phyloP scores from a whole-genome alignment of 2,797 vertebrate species.

The Macropodus opercularis region DNA sequence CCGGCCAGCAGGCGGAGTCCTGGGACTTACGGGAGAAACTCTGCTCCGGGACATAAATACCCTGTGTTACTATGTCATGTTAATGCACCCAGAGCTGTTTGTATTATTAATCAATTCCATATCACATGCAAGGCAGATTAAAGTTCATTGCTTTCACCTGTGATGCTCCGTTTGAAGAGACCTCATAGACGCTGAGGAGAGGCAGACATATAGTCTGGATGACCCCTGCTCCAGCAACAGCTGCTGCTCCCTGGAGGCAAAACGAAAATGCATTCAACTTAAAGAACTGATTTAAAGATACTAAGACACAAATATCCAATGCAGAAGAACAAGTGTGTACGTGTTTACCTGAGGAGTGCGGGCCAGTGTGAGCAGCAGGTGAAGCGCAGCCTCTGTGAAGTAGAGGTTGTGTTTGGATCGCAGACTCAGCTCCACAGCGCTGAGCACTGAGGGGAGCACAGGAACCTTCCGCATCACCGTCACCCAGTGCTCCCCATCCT shows the following conservation, averaged over 20 bases:
- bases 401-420: constrained; percentile 94
- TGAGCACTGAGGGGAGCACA: constrained; percentile 90
- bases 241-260: constrained; percentile 87
- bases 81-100: not conserved
- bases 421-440: constrained; percentile 92
- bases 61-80: not conserved
- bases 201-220: constrained; percentile 94
- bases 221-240: constrained; percentile 92
- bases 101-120: not conserved
- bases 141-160: constrained; percentile 79
- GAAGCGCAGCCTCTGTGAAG: constrained; percentile 93
- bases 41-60: constrained; percentile 37
- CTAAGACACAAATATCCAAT: no score
- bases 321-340: not conserved
- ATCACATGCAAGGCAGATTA: not conserved
- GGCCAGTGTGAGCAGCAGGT: constrained; percentile 93
- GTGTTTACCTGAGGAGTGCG: constrained; percentile 88
- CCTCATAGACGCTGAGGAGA: constrained; percentile 93
- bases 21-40: constrained; percentile 89
- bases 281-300: not conserved
- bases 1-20: constrained; percentile 94
- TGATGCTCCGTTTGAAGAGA: constrained; percentile 85
- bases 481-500: constrained; percentile 93
- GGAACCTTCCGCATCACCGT: constrained; percentile 91
- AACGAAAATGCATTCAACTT: not conserved